These are phyloP conservation scores for Aleadryas rufinucha DNA, from an alignment of 2,113 vertebrate genomes.

Conservation along the genomic window DNA sequence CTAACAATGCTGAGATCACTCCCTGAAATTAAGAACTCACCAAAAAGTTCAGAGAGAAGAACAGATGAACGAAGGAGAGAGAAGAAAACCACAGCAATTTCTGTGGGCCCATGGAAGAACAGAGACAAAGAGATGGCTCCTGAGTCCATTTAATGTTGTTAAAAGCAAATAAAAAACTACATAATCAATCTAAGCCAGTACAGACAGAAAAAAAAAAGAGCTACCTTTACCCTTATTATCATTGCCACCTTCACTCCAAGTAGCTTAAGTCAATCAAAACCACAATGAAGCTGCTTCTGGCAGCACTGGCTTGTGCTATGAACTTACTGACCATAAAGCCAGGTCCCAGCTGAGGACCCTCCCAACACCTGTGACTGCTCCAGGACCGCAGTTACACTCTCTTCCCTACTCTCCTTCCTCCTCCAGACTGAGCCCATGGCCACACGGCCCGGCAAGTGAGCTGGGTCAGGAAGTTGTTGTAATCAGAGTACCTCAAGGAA, in stretches of 20 bases:
- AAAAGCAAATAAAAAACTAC: background rate
- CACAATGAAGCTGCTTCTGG: background rate
- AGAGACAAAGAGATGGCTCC: background rate
- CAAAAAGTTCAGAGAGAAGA: background rate
- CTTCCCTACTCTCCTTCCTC: background rate
- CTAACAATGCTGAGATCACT: background rate
- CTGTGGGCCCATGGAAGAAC: background rate
- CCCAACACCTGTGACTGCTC: background rate
- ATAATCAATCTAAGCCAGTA: background rate
- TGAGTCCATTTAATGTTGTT: background rate
- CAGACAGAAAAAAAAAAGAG: background rate
- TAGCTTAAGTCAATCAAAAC: background rate
- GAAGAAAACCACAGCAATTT: background rate
- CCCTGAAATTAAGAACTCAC: background rate
- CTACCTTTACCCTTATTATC: background rate
- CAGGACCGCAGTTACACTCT: background rate
- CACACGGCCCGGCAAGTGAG: fast-evolving
- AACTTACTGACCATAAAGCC: background rate
- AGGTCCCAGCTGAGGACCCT: background rate
- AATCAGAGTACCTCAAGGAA: background rate
- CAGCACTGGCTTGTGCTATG: background rate
- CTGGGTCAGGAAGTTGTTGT: background rate
- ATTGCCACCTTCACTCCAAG: background rate
- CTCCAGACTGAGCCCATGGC: fast-evolving
- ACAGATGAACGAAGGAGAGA: background rate